Evolutionary conservation across 2,888 invertebrate genomes (phyloP).

Genomic region (Holacanthella duospinosa): DNA sequence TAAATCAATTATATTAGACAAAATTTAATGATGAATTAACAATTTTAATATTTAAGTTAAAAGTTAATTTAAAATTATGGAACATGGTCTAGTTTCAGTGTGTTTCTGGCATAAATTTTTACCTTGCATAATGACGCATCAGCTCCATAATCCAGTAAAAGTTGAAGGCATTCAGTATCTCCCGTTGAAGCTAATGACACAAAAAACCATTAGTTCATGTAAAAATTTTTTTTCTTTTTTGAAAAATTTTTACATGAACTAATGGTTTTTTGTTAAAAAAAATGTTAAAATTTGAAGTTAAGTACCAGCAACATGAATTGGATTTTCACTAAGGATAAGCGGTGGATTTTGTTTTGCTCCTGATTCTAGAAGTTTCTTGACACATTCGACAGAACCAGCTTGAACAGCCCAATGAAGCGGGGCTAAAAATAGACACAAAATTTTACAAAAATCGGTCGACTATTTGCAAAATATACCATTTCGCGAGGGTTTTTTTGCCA

Average conservation of each 20-base stretch:
- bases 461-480: not conserved
- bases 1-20: slow-evolving; percentile 7
- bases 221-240: not conserved
- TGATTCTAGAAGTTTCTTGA: slow-evolving; percentile 58
- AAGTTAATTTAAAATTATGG: not conserved
- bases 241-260: not conserved
- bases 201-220: not conserved
- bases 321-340: slow-evolving; percentile 51
- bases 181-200: slow-evolving; percentile 51
- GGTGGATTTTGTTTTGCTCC: slow-evolving; percentile 64
- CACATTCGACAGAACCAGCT: slow-evolving; percentile 64
- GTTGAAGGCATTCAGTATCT: slow-evolving; percentile 55
- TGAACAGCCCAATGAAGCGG: slow-evolving; percentile 77
- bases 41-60: not conserved
- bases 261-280: not conserved
- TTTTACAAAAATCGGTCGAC: not conserved
- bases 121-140: slow-evolving; percentile 40
- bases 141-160: slow-evolving; percentile 66
- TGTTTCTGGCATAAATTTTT: too few relatives aligned
- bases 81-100: not conserved
- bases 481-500: not conserved
- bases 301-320: slow-evolving; percentile 59
- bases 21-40: too few relatives aligned
- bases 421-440: slow-evolving; percentile 4
- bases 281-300: too few relatives aligned